Evolutionary conservation across 2,888 invertebrate genomes (phyloP), one percentile per base, ranked within the genome.

Genomic region (Danaus chrysippus): DNA sequence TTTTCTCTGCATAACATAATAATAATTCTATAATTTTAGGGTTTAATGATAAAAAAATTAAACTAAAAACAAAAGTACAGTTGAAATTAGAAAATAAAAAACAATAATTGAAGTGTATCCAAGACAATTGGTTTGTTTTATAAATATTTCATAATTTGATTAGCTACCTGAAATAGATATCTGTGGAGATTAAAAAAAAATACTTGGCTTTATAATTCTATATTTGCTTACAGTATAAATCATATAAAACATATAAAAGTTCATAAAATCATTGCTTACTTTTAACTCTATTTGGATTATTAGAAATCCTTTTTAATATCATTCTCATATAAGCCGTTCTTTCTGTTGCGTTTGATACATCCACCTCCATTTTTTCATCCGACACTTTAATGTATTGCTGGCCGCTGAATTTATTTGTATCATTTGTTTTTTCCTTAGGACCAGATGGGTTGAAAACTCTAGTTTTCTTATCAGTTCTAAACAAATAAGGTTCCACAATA

Each of bases 281-380:
- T 76, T 83, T 81, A 12, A 70, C 70, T 71, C 91, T 86, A 56
- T 90, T 84, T 52, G 83, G 80, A 78, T 91, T 91, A 68, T 80
- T 88, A 41, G 79, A 70, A 68, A 90, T 81, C 74, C 76, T 82
- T 65, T 91, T 90, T 1, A 91, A 67, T 57, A 86, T 73, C 85
- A 91, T 87, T 71, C 79, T 85, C 81, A 77, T 85, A 56, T 81
- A 91, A 15, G 68, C 61, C 44, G 78, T 81, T 11, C 67, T 74
- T n/a, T 76, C 68, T 17, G 57, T 41, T 17, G 71, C 63, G n/a
- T 23, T 34, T 58, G 74, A 70, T 49, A 49, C 49, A 9, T 15
- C 17, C n/a, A n/a, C 8, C 15, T 49, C 17, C 9, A 54, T 57
- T n/a, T 63, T 43, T 62, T 76, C 78, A 3, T 73, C 71, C 44